Evolutionary conservation across 2,888 invertebrate species (phyloP), one percentile per base, ranked within the genome.

Genomic region (Pterostichus madidus): DNA sequence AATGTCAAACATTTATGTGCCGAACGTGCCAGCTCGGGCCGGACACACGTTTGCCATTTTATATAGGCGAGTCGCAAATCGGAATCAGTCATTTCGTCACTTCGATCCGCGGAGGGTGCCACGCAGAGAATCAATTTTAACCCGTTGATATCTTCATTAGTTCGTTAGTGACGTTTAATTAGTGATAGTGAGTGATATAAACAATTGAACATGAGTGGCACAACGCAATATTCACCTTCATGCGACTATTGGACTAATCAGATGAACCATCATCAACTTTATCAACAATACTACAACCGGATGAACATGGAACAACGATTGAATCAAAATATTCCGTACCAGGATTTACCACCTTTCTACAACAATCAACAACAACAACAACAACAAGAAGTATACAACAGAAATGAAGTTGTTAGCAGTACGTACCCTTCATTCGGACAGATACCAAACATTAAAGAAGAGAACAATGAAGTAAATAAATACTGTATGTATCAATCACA

Each of bases 1-100:
- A 90, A 88, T 90, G 89, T 89, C 88, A 87, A 88, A 88, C 89
- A 89, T 89, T 89, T 89, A 89, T 87, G 80, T 49, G 77, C 87
- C 86, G 87, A 88, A 88, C 88, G 89, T 89, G 89, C 88, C 88
- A 87, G 88, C 88, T 87, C 88, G 87, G 85, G 85, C 85, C 85
- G 87, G 87, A 87, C 87, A 87, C 85, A 84, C 83, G 78, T 80
- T 79, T 84, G 83, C 83, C 84, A 85, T 83, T 83, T 83, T 83
- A 83, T 83, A 59, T 73, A 68, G 32, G 64, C 61, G 71, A 39
- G 68, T 78, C 61, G 83, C 82, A 83, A 81, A 77, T 53, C 13
- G 53, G 77, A 39, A 75, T 80, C 84, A 84, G 68, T 82, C 84
- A 84, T 75, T 82, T 82, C 82, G 79, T 84, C 84, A 81, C 81